Percentiles rank a stretch among this genome's conserved stretches.
phyloP scores from a whole-genome alignment of 2,797 vertebrate species.

The Pelochelys cantorii region DNA sequence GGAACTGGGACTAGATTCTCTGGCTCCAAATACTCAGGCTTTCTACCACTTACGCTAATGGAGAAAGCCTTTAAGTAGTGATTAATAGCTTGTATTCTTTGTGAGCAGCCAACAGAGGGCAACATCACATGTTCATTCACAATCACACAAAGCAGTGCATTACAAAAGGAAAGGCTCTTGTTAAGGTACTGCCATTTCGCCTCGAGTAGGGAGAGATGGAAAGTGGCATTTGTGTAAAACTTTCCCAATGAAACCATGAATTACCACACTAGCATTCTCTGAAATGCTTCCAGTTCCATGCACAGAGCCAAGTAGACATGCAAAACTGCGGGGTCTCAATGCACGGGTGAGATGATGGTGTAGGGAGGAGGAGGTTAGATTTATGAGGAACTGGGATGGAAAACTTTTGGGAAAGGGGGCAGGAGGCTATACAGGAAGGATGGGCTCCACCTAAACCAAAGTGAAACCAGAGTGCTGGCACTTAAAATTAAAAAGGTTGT shows the following conservation, averaged over 20 bases:
- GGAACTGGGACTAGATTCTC: neutral
- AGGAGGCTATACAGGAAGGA: too few species aligned
- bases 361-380: too few species aligned
- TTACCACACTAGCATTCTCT: too few species aligned
- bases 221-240: neutral
- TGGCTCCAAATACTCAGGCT: neutral
- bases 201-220: neutral
- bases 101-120: neutral
- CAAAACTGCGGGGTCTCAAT: too few species aligned
- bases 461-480: too few species aligned
- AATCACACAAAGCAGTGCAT: constrained; percentile 45
- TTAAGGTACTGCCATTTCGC: constrained; percentile 8
- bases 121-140: neutral
- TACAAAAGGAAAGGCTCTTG: constrained; percentile 13
- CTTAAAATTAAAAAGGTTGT: too few species aligned
- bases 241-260: neutral
- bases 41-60: neutral
- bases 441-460: too few species aligned
- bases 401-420: too few species aligned
- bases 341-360: too few species aligned
- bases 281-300: too few species aligned
- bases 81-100: neutral
- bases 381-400: too few species aligned
- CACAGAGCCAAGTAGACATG: too few species aligned
- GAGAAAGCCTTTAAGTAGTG: neutral